Evolutionary conservation across 92 coral and sea anemone genomes (phyloP), one percentile per base, ranked within the genome.

Genomic region (Zoanthus solanderi): DNA sequence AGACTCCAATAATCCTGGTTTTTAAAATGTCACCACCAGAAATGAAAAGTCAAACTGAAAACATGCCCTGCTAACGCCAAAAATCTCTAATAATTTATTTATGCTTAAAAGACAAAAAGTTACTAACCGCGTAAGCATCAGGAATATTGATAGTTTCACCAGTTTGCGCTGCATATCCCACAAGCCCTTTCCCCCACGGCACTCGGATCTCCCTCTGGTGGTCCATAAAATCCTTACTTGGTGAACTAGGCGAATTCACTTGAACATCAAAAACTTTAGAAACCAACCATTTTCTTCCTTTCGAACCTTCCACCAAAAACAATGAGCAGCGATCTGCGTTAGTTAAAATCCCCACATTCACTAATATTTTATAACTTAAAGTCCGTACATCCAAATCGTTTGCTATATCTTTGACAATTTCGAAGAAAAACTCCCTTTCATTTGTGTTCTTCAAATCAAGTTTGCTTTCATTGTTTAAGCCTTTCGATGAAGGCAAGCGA

Each of bases 101-200:
- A 81, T 88, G 83, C 83, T 78, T n/a, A 91, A 37, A 37, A 37
- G 42, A 37, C 42, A 37, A 78, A 91, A 89, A 90, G 94, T 84
- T 91, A 96, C 99, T 88, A 90, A 97, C 99, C 98, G 96, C 99
- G 65, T 97, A 97, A 30, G 99, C 99, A 90, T 97, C 99, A 78
- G 96, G 96, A 72, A 97, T 97, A 96, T 97, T 97, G 83, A 97
- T 98, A 34, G 99, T 97, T 71, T 97, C 97, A 42, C 99, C 99
- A 7, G 99, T 97, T 67, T 96, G 94, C 56, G 99, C 99, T 13
- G 99, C 99, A 78, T 97, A 97, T 0, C 99, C 99, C 57, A 97
- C 99, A 88, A 97, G 86, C 12, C 99, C 99, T 71, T 94, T 96
- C 65, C 99, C 99, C 96, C 96, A 94, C 0, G 99, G 99, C 46